Base-by-base conservation (phyloP, 2,888 invertebrate genomes). In the Prenolepis imparis region DNA sequence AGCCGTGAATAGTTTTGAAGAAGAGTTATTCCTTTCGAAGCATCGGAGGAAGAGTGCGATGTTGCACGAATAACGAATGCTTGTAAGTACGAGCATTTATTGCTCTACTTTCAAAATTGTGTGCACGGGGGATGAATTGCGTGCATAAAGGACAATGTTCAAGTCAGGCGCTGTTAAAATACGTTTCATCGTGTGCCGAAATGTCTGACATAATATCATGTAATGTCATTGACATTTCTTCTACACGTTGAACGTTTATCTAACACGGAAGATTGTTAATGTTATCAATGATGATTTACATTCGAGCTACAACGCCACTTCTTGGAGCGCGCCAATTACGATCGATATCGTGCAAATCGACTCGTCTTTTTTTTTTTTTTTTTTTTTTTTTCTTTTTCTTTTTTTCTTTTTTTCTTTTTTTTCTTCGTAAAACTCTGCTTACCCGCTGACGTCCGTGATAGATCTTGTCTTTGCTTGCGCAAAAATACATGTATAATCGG, bases 261-360 rank as follows among this genome's bases (percentile, higher is more conserved):
- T 70, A 80, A 80, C 68, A 61, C 32, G 57, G n/a, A 70, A 32
- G 68, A 80, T 41, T 68, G 59, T 78, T 68, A 68, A 59, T 78
- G 44, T 78, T 78, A 78, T 44, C 3, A 24, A 59, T 32, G 18
- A 68, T 44, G 55, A 77, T 39, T 78, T 80, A 57, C 21, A 57
- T 32, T 67, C 78, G 78, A 59, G 36, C 12, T 70, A 61, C 36
- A 32, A 44, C 32, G 44, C 21, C 52, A 4, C 39, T 66, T 77
- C 24, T 39, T 18, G 32, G 63, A 55, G 21, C 11, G 24, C 66
- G 9, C 59, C 21, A 39, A 39, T 15, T 32, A 44, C 21, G 61
- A 15, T 44, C 15, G 15, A 18, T 32, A n/a, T 32, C 21, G 36
- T 59, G 44, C 32, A 12, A 70, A 41, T 24, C 48, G 48, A 78